Base-by-base conservation (phyloP, 2,113 vertebrate genomes). In the Rhizomys pruinosus region DNA sequence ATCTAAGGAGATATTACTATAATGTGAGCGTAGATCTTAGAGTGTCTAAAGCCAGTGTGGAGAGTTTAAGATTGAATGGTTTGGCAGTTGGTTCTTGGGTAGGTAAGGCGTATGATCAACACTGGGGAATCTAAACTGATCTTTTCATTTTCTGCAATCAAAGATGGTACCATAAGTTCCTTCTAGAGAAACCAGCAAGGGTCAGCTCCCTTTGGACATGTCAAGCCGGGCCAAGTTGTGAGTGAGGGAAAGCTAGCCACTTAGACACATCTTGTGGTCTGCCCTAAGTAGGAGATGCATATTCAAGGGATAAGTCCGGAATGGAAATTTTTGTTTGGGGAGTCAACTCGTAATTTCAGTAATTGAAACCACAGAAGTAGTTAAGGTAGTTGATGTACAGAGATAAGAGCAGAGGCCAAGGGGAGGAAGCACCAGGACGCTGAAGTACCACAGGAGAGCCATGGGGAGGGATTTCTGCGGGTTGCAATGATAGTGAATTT, bases 301-400 rank as follows among this genome's bases (percentile, higher is more conserved):
- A 55, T 55, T 76, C 52, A 84, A 84, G 73, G 0, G 22, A 34
- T 94, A 86, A 85, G 94, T 90, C 88, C 71, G 82, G 93, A 92
- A 89, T 93, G 92, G 96, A 93, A 87, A 91, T 73, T 86, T 94
- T 92, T 95, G 92, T 94, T 96, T 95, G 61, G 92, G 92, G 90
- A 96, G 82, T 96, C 88, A 74, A 55, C 90, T 86, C 52, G 13
- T 89, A 86, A 87, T 94, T 94, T 95, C 92, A 61, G 89, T 95
- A 93, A 94, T 87, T 92, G 94, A 97, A 97, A 96, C 90, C 94
- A 94, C 92, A 93, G 81, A 93, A 89, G 93, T 95, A 95, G 94
- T 94, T 93, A 96, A 96, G 92, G 93, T 94, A 88, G 90, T 52
- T 82, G 93, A 95, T 92, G 82, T 44, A 32, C 63, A 91, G 89